Conservation (phyloP, 2,113 vertebrate genomes). For the Cercopithecus mona region DNA sequence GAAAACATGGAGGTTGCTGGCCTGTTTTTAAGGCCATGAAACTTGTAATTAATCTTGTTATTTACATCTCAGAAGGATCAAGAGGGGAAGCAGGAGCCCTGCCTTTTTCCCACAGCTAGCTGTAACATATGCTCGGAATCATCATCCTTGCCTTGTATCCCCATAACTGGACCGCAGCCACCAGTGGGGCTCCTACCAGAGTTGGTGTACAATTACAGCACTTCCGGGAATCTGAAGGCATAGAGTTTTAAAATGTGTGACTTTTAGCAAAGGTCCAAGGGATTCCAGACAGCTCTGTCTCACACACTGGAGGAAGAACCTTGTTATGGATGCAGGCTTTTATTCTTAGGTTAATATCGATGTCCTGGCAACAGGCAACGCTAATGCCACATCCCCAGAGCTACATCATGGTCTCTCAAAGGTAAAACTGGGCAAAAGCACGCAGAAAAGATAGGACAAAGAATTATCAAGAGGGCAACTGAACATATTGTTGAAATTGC, state of each 20-base stretch:
- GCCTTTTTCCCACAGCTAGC: neutral
- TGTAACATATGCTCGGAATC: slow-evolving; percentile 29
- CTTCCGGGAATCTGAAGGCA: neutral
- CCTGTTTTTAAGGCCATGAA: neutral
- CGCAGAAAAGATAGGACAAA: neutral
- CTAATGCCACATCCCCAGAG: neutral
- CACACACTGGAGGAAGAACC: neutral
- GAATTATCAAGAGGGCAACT: neutral
- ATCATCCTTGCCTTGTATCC: neutral
- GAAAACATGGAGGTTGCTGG: neutral
- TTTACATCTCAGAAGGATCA: slow-evolving; percentile 39
- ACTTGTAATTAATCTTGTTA: slow-evolving; percentile 49
- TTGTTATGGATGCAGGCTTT: neutral
- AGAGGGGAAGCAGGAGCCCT: neutral
- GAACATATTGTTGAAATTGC: neutral
- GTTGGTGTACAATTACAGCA: neutral
- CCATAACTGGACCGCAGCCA: neutral
- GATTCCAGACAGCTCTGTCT: neutral
- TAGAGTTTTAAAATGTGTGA: neutral
- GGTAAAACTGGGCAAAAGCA: neutral
- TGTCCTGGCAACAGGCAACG: neutral
- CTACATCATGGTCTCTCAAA: neutral
- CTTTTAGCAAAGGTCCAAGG: neutral
- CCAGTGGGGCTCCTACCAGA: neutral
- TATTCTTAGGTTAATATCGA: neutral